Evolutionary conservation across 2,113 vertebrate species (phyloP), one percentile per base, ranked within the genome.

Genomic region (Zeus faber): DNA sequence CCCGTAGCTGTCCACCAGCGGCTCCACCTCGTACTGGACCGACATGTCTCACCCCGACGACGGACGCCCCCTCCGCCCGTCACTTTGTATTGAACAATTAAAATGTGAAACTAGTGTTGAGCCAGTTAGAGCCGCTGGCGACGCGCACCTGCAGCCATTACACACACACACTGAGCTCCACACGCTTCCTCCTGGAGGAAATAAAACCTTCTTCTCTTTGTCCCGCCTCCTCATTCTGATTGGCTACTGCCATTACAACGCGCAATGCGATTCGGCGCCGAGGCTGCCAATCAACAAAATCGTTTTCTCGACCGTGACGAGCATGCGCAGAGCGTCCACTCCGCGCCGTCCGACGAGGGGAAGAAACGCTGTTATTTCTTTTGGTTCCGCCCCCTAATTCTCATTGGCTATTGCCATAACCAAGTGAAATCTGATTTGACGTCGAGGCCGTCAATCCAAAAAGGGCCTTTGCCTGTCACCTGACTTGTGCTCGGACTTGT

Each of bases 11-110:
- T 93, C 93, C 27, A 91, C 76, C 79, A 96, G 84, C 81, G 92
- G 85, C 82, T 95, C 94, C 64, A 81, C 83, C 76, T 94, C 94
- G 86, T 94, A 98, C 89, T 92, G 96, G 80, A 96, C 92, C 88
- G 95, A 96, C 95, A 98, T 97, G 87, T 92, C 86, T n/a, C n/a
- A 72, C 85, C 79, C 85, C 47, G 74, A 84, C 72, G 58, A 60
- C 69, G 64, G 72, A 58, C 43, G 60, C 74, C 67, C 73, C 58
- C 83, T 81, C 70, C 26, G 9, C 8, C 27, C 8, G 9, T 29
- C 27, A 5, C 4, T 29, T 29, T 9, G 27, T 29, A 29, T 29
- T 29, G 5, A n/a, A n/a, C n/a, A n/a, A n/a, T n/a, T n/a, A n/a
- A n/a, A n/a, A n/a, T n/a, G n/a, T n/a, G n/a, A n/a, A n/a, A 33